Base-by-base conservation (phyloP, 2,888 invertebrate species). In the Cheilosia soror region DNA sequence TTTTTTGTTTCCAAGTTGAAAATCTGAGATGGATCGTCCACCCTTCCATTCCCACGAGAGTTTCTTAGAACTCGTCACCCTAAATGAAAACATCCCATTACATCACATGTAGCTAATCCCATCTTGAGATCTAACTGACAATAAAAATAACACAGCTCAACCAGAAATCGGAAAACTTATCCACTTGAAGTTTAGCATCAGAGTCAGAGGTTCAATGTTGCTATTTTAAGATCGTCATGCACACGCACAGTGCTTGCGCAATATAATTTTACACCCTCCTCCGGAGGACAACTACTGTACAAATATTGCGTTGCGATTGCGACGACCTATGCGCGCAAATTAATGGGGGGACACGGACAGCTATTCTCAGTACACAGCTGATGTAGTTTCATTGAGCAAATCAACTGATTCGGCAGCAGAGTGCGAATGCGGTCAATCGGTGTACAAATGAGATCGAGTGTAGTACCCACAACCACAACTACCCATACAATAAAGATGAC, bases 81-180 rank as follows among this genome's bases (percentile, higher is more conserved):
- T 49, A 75, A 76, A 25, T 76, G 49, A 66, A 51, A 42, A 31
- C 60, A 60, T 68, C 76, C 66, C 51, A 68, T 76, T 68, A 27
- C 76, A 76, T 60, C 66, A 76, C 25, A 44, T n/a, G n/a, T 4
- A 37, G 25, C 53, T 33, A 47, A 53, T 47, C 57, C 58, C 29
- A 40, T 57, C 57, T 75, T 58, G 57, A 66, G 37, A 75, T 75
- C 40, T 49, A 27, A 6, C 15, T n/a, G 20, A 47, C 15, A 6
- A 20, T 15, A 47, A 9, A 9, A 47, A 47, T 47, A 47, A 47
- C 20, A 15, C 15, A 15, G 15, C 40, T 15, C 44, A 44, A 25
- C 20, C n/a, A 2, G 6, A 51, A 27, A 9, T 49, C 51, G 13
- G n/a, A 51, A 15, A 20, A 25, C 68, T 77, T 20, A 20, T 55